Evolutionary conservation across 1,140 invertebrate species (phyloP).

Genomic region (Cryptotermes secundus): DNA sequence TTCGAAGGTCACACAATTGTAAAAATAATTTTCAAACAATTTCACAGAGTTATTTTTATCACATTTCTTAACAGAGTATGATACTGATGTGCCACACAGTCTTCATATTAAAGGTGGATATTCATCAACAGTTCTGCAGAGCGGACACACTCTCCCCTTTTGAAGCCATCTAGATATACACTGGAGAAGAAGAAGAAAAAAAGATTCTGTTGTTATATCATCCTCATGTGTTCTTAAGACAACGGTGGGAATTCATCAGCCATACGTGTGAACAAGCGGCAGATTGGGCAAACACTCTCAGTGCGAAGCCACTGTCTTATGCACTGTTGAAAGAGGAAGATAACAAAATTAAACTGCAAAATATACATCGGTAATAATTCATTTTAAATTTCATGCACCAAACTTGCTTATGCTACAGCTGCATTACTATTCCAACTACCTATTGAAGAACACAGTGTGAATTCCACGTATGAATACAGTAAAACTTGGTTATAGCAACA

Average conservation of each 20-base stretch:
- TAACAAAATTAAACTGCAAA: background rate
- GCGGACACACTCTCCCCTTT: slow-evolving; percentile 36
- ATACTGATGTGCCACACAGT: background rate
- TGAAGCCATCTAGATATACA: slow-evolving; percentile 36
- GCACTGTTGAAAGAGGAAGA: background rate
- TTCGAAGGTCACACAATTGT: no score
- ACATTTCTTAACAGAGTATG: no score
- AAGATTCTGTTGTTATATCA: no score
- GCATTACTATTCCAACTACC: no score
- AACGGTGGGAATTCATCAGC: slow-evolving; percentile 24
- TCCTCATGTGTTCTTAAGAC: background rate
- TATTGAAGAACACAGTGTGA: no score
- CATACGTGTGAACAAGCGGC: slow-evolving; percentile 15
- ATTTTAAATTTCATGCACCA: no score
- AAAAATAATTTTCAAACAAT: no score
- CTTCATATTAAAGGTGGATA: background rate
- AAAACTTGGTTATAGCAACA: no score
- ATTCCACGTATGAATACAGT: no score
- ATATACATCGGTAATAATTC: no score
- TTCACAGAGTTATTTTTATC: no score
- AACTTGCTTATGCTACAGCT: no score
- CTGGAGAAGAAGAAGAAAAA: slow-evolving; percentile 33
- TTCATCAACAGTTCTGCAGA: slow-evolving; percentile 33
- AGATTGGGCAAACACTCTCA: slow-evolving; percentile 15
- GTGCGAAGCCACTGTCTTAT: background rate